A percentile compares a stretch with the other conserved stretches of the same genome.
phyloP scores from a whole-genome alignment of 2,888 invertebrate genomes.

The Lysandra bellargus region DNA sequence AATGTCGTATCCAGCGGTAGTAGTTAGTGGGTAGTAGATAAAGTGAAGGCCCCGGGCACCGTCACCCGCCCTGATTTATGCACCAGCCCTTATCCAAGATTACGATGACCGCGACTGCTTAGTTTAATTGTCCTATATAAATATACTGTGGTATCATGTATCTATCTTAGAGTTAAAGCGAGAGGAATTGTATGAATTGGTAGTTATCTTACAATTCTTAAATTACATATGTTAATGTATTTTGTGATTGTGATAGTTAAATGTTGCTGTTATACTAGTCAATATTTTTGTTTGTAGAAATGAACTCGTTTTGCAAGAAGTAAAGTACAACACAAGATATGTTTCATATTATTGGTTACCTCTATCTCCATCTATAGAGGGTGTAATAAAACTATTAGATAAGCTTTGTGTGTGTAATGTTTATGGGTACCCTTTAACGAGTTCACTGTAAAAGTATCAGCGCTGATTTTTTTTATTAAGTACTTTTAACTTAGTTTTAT shows the following conservation, averaged over 20 bases:
- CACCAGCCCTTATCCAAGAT: slow-evolving; percentile 79
- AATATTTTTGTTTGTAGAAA: neutral
- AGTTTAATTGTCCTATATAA: slow-evolving; percentile 63
- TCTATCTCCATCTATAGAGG: neutral
- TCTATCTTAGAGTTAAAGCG: slow-evolving; percentile 3
- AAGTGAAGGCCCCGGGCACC: slow-evolving; percentile 73
- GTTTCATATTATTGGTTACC: neutral
- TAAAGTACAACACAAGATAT: neutral
- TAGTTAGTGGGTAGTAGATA: slow-evolving; percentile 62
- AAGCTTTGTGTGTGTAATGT: too few relatives aligned
- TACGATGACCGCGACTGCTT: slow-evolving; percentile 79
- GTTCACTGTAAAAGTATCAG: too few relatives aligned
- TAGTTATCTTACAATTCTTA: too few relatives aligned
- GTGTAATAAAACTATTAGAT: too few relatives aligned
- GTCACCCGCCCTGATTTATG: slow-evolving; percentile 77
- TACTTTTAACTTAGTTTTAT: too few relatives aligned
- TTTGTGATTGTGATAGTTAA: too few relatives aligned
- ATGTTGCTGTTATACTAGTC: too few relatives aligned
- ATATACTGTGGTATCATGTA: slow-evolving; percentile 39
- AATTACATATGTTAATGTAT: too few relatives aligned
- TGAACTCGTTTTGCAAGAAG: neutral
- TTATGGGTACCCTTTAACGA: too few relatives aligned
- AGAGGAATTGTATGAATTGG: neutral
- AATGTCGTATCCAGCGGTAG: slow-evolving; percentile 45
- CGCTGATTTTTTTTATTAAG: too few relatives aligned